Percentiles rank a stretch among this genome's conserved stretches.
Conservation (phyloP, 2,797 vertebrate genomes). For the Enteromius thamalakanensis region DNA sequence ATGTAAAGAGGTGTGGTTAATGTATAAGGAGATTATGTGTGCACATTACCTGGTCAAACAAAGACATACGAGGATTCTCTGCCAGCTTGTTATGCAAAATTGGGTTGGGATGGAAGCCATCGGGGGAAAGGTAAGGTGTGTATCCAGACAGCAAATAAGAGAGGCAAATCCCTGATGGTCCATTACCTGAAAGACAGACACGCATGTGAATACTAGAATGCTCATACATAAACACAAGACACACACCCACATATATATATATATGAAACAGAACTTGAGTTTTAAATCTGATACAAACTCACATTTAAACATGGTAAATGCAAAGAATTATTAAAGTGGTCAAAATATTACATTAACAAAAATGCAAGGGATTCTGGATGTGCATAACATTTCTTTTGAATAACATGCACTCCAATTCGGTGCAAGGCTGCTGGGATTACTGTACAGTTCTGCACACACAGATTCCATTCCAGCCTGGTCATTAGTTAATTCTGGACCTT, state of each 20-base stretch:
- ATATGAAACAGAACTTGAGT: not conserved
- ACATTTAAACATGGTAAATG: not conserved
- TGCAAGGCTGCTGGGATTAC: not conserved
- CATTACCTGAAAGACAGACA: slow-evolving; percentile 73
- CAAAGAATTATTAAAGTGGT: not conserved
- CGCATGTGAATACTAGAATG: not conserved
- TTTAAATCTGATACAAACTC: not conserved
- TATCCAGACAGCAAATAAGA: slow-evolving; percentile 83
- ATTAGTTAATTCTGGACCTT: slow-evolving; percentile 22
- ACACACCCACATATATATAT: not conserved
- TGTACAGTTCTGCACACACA: slow-evolving; percentile 18
- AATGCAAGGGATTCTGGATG: not conserved
- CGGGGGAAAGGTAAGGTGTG: slow-evolving; percentile 77
- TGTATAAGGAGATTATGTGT: not conserved
- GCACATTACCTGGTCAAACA: slow-evolving; percentile 78
- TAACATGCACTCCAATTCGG: not conserved
- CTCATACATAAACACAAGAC: not conserved
- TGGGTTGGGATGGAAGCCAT: slow-evolving; percentile 76
- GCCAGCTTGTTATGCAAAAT: slow-evolving; percentile 77
- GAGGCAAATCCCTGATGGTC: slow-evolving; percentile 83
- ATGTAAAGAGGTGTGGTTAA: slow-evolving; percentile 15
- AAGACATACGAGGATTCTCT: slow-evolving; percentile 72
- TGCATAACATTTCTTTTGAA: slow-evolving; percentile 1
- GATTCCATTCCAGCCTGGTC: slow-evolving; percentile 2
- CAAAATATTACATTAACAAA: not conserved